A percentile compares a stretch with the other conserved stretches of the same genome.
phyloP scores from a whole-genome alignment of 2,113 vertebrate genomes.

The Glaucomys volans region DNA sequence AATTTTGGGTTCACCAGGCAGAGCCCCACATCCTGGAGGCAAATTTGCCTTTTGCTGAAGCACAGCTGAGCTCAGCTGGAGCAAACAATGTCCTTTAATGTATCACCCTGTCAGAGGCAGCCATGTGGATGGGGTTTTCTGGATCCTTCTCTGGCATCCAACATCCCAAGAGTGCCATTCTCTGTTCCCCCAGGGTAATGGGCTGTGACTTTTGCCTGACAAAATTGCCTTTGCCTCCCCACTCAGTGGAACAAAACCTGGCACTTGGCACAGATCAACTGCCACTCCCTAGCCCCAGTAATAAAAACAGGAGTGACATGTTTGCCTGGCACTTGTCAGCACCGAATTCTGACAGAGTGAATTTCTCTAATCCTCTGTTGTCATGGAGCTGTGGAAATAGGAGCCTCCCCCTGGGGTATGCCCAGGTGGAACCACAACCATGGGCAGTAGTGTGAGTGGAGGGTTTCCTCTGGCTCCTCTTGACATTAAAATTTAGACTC shows the following conservation, averaged over 20 bases:
- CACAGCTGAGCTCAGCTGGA: background rate
- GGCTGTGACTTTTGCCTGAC: background rate
- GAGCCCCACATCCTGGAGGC: background rate
- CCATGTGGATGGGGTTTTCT: background rate
- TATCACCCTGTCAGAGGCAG: background rate
- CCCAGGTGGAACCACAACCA: background rate
- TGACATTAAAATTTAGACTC: background rate
- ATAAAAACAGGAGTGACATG: background rate
- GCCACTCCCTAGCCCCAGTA: rapidly evolving
- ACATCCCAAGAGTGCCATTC: background rate
- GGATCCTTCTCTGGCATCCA: background rate
- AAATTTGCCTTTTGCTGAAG: background rate
- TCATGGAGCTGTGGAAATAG: slow-evolving; percentile 43
- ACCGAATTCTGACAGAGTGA: background rate
- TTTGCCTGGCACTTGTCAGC: slow-evolving; percentile 61
- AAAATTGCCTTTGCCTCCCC: background rate
- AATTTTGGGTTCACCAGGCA: background rate
- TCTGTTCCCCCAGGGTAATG: background rate
- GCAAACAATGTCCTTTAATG: background rate
- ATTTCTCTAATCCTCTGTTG: slow-evolving; percentile 58
- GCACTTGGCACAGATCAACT: background rate
- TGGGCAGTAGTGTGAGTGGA: background rate
- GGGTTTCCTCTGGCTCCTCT: background rate
- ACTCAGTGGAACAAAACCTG: background rate
- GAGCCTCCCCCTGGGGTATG: rapidly evolving